These are phyloP conservation scores for Phyllotreta cruciferae DNA, from an alignment of 2,888 invertebrate species.

Conservation along the genomic window DNA sequence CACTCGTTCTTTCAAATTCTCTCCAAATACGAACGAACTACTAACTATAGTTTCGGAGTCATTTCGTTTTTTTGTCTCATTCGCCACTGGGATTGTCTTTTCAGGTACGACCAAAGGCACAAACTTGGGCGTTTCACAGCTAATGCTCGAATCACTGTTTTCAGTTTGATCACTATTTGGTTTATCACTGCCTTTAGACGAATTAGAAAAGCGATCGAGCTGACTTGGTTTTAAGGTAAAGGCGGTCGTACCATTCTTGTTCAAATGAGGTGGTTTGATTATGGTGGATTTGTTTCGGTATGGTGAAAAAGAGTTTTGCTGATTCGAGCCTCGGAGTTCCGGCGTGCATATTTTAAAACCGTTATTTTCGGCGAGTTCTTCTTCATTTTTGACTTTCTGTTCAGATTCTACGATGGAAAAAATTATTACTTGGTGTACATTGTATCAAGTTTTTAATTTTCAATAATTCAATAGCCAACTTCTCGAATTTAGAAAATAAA, in stretches of 20 bases:
- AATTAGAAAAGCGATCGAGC: constrained; percentile 53
- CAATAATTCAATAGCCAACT: no score
- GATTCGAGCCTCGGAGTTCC: constrained; percentile 39
- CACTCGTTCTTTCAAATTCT: constrained; percentile 87
- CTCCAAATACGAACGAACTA: constrained; percentile 87
- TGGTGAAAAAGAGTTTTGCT: constrained; percentile 47
- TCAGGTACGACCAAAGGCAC: constrained; percentile 54
- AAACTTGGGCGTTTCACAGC: constrained; percentile 55
- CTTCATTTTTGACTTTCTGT: constrained; percentile 46
- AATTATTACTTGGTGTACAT: not conserved
- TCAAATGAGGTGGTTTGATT: constrained; percentile 50
- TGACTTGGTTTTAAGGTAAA: constrained; percentile 56
- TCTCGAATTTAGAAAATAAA: not conserved
- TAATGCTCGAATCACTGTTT: constrained; percentile 46
- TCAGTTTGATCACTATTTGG: constrained; percentile 42
- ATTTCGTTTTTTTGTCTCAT: constrained; percentile 17
- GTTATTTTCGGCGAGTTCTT: constrained; percentile 33
- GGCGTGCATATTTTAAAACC: constrained; percentile 50
- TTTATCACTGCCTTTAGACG: constrained; percentile 41
- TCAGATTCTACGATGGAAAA: constrained; percentile 44
- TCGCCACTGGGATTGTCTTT: constrained; percentile 38
- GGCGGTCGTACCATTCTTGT: constrained; percentile 41
- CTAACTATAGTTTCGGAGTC: constrained; percentile 47
- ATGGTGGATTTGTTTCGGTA: constrained; percentile 45
- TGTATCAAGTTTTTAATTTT: not conserved